Base-by-base conservation (phyloP, 2,797 vertebrate genomes). In the Pseudochaenichthys georgianus region DNA sequence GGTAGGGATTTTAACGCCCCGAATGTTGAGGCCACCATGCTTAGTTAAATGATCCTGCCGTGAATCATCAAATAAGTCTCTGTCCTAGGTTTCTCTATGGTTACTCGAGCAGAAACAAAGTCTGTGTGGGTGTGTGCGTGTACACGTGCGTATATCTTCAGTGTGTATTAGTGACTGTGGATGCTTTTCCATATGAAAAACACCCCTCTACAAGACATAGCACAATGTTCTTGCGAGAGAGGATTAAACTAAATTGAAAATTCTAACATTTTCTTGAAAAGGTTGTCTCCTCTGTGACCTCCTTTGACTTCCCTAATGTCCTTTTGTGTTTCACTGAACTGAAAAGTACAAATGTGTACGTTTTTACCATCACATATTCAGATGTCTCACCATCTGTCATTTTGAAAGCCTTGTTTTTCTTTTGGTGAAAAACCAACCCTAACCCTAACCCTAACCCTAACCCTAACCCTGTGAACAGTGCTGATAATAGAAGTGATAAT, bases 11-110 rank as follows among this genome's bases (percentile, higher is more conserved):
- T 59, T 34, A 73, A 65, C 38, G 50, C 43, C 47, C 19, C 38
- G 55, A 45, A 69, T 65, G 67, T 73, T 66, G 21, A 79, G 43
- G 75, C 64, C 47, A 54, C 50, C 23, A 67, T 34, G 47, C 64
- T 78, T 61, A 42, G 60, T 70, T 75, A 73, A 88, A 75, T 54
- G 41, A 81, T 75, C 46, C 48, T 71, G 68, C 41, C 34, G 68
- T 77, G 65, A 85, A 79, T 88, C 70, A 75, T 84, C 77, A 70
- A 84, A 82, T 63, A 68, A 68, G 59, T 62, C 61, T 75, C 47
- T 67, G 83, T 64, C 83, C 80, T 75, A 70, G 74, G 83, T 87
- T 82, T 72, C 17, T 52, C 38, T 41, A 10, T 15, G 43, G 47
- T 54, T 67, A 57, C 42, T 59, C 1, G 13, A 84, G 53, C 62